Base-by-base conservation (phyloP, 2,797 vertebrate genomes). In the Apodemus agrarius region DNA sequence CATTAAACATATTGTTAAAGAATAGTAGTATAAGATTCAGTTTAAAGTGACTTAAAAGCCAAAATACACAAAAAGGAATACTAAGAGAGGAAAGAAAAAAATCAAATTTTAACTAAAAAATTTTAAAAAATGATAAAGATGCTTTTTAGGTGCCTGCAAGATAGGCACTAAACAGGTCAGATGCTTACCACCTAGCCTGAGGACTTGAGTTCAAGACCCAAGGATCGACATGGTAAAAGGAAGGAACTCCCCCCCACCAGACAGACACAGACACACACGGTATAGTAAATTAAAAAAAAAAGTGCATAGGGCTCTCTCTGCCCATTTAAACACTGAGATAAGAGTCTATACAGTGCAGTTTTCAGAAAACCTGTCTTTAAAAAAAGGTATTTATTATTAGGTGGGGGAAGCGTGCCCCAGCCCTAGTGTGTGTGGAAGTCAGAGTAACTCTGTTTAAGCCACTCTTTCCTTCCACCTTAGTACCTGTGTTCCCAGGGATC, bases 11-110 rank as follows among this genome's bases (percentile, higher is more conserved):
- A 89, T 54, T 37, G 78, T 61, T 88, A 43, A 89, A 91, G 92
- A 92, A 40, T 54, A 89, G 40, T 59, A 81, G 79, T 8, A 82
- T 24, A 16, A 92, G 63, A 92, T 54, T 82, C 61, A 89, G 31
- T 82, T 29, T 92, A n/a, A 87, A 94, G 75, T 76, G 49, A 80
- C 61, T 86, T 86, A 88, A 61, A 94, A 89, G 87, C 89, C 31
- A 94, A 95, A 79, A 86, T 0, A 87, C 65, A 76, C 2, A 93
- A 24, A 95, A 93, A 86, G 14, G n/a, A 75, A 90, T 43, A 92
- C 29, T 78, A 65, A 85, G 34, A 11, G 43, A 67, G 11, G 31
- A 67, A 61, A 67, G 21, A 85, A 22, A 49, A 67, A 8, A 49
- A n/a, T 49, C 43, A 21, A 29, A 85, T 69, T 67, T 85, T n/a